Percentiles rank a stretch among this genome's conserved stretches.
Evolutionary conservation across 2,797 vertebrate species (phyloP).

Genomic region (Semaprochilodus insignis): DNA sequence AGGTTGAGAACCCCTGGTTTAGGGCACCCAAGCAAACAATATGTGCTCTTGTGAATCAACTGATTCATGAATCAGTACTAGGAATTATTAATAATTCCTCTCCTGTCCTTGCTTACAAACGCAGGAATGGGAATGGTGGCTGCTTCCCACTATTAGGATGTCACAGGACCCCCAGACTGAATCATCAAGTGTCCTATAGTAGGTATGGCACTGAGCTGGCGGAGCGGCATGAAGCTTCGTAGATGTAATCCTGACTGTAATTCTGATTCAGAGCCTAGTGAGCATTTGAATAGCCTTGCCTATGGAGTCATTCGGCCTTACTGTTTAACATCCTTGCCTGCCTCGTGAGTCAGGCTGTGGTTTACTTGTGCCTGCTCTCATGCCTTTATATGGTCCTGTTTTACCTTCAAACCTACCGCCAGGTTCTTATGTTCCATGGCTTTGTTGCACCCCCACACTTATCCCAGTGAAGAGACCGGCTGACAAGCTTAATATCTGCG

Average conservation of each 20-base stretch:
- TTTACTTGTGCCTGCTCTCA: background rate
- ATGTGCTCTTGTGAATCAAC: too few relatives aligned
- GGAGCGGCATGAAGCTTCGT: background rate
- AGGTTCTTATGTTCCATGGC: background rate
- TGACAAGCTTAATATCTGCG: background rate
- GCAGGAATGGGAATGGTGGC: too few relatives aligned
- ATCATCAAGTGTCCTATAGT: too few relatives aligned
- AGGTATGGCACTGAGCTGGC: background rate
- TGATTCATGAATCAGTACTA: too few relatives aligned
- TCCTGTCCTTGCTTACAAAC: too few relatives aligned
- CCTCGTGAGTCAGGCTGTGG: conserved; percentile 11
- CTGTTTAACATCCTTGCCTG: background rate
- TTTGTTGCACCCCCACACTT: background rate
- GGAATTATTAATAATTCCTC: too few relatives aligned
- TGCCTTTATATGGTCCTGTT: background rate
- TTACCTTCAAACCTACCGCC: too few relatives aligned
- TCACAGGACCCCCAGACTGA: too few relatives aligned
- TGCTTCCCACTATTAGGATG: too few relatives aligned
- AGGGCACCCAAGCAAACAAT: too few relatives aligned
- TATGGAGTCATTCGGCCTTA: conserved; percentile 14
- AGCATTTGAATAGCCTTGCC: background rate
- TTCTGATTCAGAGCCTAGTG: background rate
- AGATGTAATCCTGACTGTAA: background rate
- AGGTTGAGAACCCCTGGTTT: too few relatives aligned
- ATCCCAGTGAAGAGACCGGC: background rate